Percentiles rank a stretch among this genome's conserved stretches.
Conservation (phyloP, 2,888 invertebrate species). For the Mimachlamys varia region DNA sequence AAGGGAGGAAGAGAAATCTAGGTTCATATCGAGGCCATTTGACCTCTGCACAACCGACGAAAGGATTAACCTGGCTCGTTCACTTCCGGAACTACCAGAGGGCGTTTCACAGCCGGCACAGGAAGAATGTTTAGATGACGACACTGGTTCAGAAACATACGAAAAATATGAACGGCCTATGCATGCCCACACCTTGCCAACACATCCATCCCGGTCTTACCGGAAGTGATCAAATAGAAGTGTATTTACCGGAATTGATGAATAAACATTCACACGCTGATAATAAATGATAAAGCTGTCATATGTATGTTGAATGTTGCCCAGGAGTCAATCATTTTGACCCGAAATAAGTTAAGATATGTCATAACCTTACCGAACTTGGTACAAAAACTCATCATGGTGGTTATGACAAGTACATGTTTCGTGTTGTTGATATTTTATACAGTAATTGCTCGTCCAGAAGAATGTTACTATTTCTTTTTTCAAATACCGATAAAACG, state of each 20-base stretch:
- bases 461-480: no score
- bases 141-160: conserved; percentile 9
- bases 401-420: no score
- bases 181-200: background rate
- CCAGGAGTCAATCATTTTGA: no score
- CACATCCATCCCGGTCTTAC: background rate
- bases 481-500: no score
- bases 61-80: background rate
- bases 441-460: no score
- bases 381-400: no score
- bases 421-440: no score
- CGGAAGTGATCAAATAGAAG: background rate
- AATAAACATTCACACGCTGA: no score
- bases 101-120: background rate
- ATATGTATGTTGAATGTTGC: no score
- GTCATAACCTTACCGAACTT: no score
- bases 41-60: background rate
- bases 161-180: conserved; percentile 19
- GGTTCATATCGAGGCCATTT: conserved; percentile 2
- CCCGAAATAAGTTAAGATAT: no score
- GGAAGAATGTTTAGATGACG: background rate
- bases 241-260: background rate
- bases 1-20: background rate
- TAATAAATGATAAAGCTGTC: no score
- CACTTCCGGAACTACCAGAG: background rate